These are phyloP conservation scores for Otus sunia DNA, from an alignment of 2,113 vertebrate genomes.

Conservation along the genomic window DNA sequence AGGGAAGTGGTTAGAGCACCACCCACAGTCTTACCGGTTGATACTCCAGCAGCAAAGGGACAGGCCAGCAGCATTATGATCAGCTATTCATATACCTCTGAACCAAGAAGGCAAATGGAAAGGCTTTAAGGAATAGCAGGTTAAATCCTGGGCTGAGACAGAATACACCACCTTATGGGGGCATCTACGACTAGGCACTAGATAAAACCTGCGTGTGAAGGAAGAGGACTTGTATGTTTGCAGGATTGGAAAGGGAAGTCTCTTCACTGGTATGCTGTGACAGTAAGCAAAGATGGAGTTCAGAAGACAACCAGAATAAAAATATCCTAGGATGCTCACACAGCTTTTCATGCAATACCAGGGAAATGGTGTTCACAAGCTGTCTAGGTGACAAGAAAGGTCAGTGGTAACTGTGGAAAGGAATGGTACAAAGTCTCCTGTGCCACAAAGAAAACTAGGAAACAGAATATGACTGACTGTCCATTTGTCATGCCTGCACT, in stretches of 20 bases:
- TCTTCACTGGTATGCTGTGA: accelerated
- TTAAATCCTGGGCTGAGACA: neutral
- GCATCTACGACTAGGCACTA: neutral
- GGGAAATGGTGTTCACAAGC: neutral
- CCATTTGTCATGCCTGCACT: neutral
- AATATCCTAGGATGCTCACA: neutral
- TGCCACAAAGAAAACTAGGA: neutral
- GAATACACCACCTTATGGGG: neutral
- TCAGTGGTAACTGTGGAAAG: neutral
- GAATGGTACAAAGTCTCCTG: neutral
- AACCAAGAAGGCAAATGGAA: neutral
- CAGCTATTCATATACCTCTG: neutral
- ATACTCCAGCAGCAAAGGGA: neutral
- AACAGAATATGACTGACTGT: neutral
- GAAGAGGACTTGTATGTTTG: neutral
- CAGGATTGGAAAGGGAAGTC: neutral
- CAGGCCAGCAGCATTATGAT: neutral
- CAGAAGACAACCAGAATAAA: neutral
- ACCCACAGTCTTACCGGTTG: neutral
- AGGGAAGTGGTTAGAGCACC: neutral
- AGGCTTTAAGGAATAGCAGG: neutral
- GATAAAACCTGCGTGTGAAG: neutral
- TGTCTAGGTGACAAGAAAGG: neutral
- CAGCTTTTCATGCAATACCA: neutral
- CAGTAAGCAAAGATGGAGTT: neutral